Evolutionary conservation across 2,888 invertebrate genomes (phyloP).

Genomic region (Iselma pallidipennis): DNA sequence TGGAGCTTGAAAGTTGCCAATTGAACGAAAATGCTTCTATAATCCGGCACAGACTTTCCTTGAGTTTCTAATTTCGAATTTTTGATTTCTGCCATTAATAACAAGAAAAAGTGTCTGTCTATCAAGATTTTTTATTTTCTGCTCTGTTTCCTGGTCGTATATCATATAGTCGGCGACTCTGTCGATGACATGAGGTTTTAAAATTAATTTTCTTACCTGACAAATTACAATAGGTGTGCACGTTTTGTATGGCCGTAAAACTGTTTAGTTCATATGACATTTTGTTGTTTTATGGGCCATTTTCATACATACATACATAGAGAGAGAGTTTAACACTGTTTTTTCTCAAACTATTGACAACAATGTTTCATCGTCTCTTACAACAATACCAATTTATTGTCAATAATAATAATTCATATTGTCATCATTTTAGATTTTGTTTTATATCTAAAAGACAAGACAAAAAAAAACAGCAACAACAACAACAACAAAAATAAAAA

Average conservation of each 20-base stretch:
- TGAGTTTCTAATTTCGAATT: too few relatives aligned
- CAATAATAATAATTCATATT: background rate
- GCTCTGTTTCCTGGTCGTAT: background rate
- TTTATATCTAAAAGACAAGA: background rate
- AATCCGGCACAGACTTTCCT: too few relatives aligned
- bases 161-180: background rate
- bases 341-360: background rate
- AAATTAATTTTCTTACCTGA: slow-evolving; percentile 15
- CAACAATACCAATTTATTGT: background rate
- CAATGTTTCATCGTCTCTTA: background rate
- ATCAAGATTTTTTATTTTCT: background rate
- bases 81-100: too few relatives aligned
- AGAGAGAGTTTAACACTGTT: background rate
- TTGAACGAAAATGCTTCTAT: too few relatives aligned
- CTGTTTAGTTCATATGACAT: slow-evolving; percentile 12
- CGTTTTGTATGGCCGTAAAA: slow-evolving; percentile 10
- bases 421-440: background rate
- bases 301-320: background rate
- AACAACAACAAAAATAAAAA: too few relatives aligned
- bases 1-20: too few relatives aligned
- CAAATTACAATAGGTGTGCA: slow-evolving; percentile 17
- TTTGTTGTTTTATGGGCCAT: background rate
- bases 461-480: too few relatives aligned
- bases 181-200: slow-evolving; percentile 12
- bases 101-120: background rate